Evolutionary conservation across 2,888 invertebrate species (phyloP).

Genomic region (Myathropa florea): DNA sequence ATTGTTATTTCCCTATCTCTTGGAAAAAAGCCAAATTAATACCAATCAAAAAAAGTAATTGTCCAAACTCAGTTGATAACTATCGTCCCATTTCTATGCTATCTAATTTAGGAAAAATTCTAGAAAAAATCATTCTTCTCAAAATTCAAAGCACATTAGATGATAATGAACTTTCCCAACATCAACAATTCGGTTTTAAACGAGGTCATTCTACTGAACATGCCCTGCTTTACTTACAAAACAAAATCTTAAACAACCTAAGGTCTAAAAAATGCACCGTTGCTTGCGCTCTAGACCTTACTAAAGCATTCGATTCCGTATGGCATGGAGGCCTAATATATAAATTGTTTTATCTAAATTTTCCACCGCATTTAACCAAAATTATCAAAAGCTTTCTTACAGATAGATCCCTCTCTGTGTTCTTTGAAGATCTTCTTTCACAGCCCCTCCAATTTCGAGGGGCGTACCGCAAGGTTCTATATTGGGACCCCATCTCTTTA

Average conservation of each 20-base stretch:
- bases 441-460: background rate
- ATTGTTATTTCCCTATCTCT: background rate
- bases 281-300: constrained; percentile 2
- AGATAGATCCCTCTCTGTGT: background rate
- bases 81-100: constrained; percentile 22
- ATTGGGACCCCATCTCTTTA: background rate
- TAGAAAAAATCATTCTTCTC: background rate
- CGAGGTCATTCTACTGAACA: too few relatives aligned
- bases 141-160: background rate
- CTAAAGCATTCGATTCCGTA: constrained; percentile 17
- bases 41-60: background rate
- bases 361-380: background rate
- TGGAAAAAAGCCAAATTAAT: constrained; percentile 12
- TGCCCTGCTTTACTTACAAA: too few relatives aligned
- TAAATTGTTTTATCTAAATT: background rate
- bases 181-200: constrained; percentile 10
- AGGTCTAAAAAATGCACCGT: constrained; percentile 16
- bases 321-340: constrained; percentile 10
- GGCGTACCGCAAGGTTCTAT: constrained; percentile 4
- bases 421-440: background rate
- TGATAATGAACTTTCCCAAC: background rate
- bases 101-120: constrained; percentile 15
- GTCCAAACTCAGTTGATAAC: background rate
- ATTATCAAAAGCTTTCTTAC: background rate
- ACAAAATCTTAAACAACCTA: too few relatives aligned